Evolutionary conservation across 2,888 invertebrate species (phyloP), one percentile per base, ranked within the genome.

Genomic region (Ptychoptera contaminata): DNA sequence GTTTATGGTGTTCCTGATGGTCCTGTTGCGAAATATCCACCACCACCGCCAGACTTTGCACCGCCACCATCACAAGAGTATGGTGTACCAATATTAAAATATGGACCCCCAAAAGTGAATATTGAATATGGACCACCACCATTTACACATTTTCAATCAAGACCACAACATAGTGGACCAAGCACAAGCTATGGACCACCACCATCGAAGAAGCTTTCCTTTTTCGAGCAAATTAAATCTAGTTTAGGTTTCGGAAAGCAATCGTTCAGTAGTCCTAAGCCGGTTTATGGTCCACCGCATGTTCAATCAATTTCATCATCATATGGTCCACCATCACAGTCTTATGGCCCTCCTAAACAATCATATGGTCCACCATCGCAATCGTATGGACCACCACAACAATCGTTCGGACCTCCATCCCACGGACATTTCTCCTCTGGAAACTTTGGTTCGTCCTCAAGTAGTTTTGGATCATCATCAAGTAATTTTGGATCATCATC

Each of bases 1-100:
- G 67, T 76, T 0, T 76, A 76, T 55, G 76, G 76, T 44, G 71
- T 70, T 0, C 76, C 76, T 5, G 34, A 34, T 42, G 68, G 64
- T 39, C 65, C 67, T 8, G 56, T 37, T 7, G 39, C 60, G 4
- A 63, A 66, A 39, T 68, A 67, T 53, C 67, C 67, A n/a, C 60
- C 59, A 40, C 70, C 69, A 31, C 65, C 69, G 6, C 67, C 70
- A 16, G 67, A 68, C 52, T 58, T 67, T 37, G 66, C 65, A 32
- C 66, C 68, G 34, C 55, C 61, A 46, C 59, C 58, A 31, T 60
- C 63, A 1, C 62, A 62, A 29, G 63, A 64, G 42, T 65, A 64
- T 43, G 63, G 63, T 0, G 59, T 62, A 2, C 64, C 65, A 0
- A 54, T 59, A 0, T n/a, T 59, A 1, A 63, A 65, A 46, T 72